These are phyloP conservation scores for Lagopus leucura DNA, from an alignment of 2,113 vertebrate species.

Conservation along the genomic window DNA sequence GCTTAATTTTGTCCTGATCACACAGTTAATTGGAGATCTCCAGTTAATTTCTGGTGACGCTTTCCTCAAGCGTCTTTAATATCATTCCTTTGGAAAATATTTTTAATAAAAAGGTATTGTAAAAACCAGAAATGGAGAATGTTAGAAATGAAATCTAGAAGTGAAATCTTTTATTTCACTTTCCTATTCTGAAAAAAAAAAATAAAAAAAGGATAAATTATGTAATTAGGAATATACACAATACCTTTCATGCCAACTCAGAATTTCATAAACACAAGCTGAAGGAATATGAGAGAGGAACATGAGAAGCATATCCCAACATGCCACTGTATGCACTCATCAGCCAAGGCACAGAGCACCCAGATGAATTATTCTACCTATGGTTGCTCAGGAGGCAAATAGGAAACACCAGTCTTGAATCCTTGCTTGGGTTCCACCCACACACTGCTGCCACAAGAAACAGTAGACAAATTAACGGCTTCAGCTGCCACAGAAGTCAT, in stretches of 20 bases:
- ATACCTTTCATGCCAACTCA: background rate
- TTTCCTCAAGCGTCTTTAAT: background rate
- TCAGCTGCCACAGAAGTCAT: background rate
- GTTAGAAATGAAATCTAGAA: background rate
- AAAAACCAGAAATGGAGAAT: background rate
- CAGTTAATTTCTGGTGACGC: background rate
- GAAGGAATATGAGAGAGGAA: background rate
- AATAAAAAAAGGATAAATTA: background rate
- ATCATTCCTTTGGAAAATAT: background rate
- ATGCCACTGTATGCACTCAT: accelerated
- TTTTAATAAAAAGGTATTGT: background rate
- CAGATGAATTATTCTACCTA: background rate
- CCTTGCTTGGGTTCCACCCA: background rate
- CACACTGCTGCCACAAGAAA: background rate
- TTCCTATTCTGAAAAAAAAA: background rate
- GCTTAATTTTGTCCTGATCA: background rate
- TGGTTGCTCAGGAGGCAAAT: background rate
- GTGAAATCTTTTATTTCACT: background rate
- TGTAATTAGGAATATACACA: background rate
- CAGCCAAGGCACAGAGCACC: background rate
- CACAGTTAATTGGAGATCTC: background rate
- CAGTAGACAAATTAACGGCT: background rate
- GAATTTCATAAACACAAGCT: background rate
- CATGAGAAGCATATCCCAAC: background rate
- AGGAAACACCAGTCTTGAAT: background rate